Conservation (phyloP, 2,113 vertebrate genomes). For the Epinephelus cyanopodus region DNA sequence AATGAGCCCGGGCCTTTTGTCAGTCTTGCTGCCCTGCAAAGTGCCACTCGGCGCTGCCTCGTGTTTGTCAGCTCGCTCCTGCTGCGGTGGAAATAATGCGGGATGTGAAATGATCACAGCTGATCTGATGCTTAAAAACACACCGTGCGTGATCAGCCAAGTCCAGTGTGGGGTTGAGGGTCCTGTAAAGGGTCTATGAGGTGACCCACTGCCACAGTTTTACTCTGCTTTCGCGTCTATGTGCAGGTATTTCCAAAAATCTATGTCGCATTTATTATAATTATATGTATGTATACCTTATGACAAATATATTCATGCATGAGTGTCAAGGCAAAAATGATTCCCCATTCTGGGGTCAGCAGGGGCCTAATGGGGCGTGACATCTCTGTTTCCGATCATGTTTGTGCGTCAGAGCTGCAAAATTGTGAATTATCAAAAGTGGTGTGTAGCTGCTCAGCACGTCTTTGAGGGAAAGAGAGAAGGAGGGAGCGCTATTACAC, state of each 20-base stretch:
- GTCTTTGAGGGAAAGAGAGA: not conserved
- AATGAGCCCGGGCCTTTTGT: conserved; percentile 70
- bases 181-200: conserved; percentile 29
- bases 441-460: not conserved
- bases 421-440: conserved; percentile 29
- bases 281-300: not conserved
- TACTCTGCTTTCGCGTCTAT: not conserved
- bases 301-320: not conserved
- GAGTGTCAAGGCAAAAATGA: not conserved
- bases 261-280: not conserved
- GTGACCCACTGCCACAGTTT: not conserved
- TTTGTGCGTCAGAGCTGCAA: conserved; percentile 33
- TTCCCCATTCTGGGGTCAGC: conserved; percentile 22
- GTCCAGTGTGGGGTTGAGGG: conserved; percentile 15
- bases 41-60: conserved; percentile 41
- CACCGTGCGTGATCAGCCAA: conserved; percentile 1
- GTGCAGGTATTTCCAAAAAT: not conserved
- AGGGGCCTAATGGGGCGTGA: conserved; percentile 26
- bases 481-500: conserved; percentile 45
- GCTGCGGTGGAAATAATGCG: conserved; percentile 49
- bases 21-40: conserved; percentile 57
- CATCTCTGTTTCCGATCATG: conserved; percentile 33
- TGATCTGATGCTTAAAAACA: conserved; percentile 26
- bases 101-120: conserved; percentile 28
- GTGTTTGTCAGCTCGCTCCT: conserved; percentile 34